Conservation (phyloP, 2,113 vertebrate species). For the Canis aureus region DNA sequence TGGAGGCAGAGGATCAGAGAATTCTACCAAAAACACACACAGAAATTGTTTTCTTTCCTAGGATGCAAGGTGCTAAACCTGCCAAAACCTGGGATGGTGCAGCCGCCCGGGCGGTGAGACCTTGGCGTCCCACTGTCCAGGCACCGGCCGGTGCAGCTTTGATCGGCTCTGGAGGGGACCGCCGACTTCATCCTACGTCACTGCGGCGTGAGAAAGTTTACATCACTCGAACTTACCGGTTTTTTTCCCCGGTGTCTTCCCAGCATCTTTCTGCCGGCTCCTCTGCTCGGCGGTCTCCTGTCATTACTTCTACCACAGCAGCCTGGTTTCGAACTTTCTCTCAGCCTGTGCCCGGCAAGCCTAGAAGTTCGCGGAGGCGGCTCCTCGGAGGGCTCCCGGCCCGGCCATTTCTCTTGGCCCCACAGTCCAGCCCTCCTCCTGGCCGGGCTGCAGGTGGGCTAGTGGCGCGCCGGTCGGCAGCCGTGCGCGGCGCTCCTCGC, state of each 20-base stretch:
- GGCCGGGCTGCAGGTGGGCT: neutral
- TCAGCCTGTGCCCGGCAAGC: neutral
- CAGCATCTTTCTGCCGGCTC: neutral
- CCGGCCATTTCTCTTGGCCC: neutral
- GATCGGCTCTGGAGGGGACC: neutral
- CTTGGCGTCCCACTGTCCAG: neutral
- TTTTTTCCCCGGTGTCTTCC: neutral
- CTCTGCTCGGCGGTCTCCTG: neutral
- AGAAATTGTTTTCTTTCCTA: neutral
- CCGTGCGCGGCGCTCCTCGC: rapidly evolving
- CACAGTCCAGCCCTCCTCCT: neutral
- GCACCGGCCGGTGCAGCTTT: neutral
- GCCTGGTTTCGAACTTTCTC: neutral
- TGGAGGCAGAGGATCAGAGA: neutral
- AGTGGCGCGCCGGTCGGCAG: neutral
- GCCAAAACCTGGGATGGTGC: neutral
- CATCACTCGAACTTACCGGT: neutral
- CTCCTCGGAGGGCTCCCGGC: neutral
- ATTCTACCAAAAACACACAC: neutral
- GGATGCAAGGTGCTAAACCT: slow-evolving; percentile 37
- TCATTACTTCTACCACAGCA: neutral
- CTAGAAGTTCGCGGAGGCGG: neutral
- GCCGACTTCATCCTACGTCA: neutral
- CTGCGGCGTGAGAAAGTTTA: neutral
- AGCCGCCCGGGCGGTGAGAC: neutral